phyloP scores from a whole-genome alignment of 2,113 vertebrate genomes.

The Vombatus ursinus region DNA sequence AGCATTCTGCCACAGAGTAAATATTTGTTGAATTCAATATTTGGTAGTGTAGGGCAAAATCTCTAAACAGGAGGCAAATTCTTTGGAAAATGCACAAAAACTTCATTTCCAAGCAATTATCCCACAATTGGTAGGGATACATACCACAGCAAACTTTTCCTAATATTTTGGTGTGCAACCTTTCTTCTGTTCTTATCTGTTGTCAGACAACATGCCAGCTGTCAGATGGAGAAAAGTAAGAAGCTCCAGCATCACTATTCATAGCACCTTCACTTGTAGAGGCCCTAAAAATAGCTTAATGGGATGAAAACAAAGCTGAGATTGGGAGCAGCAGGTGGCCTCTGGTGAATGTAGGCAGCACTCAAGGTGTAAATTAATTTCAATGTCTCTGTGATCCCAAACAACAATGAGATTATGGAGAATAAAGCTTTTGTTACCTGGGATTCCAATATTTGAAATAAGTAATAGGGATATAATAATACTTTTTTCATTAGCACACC shows the following conservation, averaged over 20 bases:
- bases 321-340: conserved; percentile 58
- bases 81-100: conserved; percentile 45
- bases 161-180: conserved; percentile 68
- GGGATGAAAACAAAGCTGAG: conserved; percentile 47
- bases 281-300: conserved; percentile 63
- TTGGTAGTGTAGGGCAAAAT: background rate
- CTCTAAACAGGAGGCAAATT: background rate
- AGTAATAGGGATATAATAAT: conserved; percentile 55
- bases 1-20: background rate
- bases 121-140: conserved; percentile 1
- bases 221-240: conserved; percentile 55
- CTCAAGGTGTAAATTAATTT: conserved; percentile 69
- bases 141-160: conserved; percentile 49
- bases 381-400: conserved; percentile 53
- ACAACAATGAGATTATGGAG: conserved; percentile 62
- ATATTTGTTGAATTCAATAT: background rate
- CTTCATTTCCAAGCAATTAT: conserved; percentile 41
- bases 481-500: conserved; percentile 50
- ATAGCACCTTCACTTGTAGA: conserved; percentile 20
- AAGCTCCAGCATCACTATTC: conserved; percentile 35
- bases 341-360: background rate
- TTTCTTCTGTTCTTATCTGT: conserved; percentile 61
- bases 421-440: conserved; percentile 60
- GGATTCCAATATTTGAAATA: conserved; percentile 52
- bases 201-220: conserved; percentile 64